Conservation (phyloP, 1,140 invertebrate genomes). For the Coptotermes formosanus region DNA sequence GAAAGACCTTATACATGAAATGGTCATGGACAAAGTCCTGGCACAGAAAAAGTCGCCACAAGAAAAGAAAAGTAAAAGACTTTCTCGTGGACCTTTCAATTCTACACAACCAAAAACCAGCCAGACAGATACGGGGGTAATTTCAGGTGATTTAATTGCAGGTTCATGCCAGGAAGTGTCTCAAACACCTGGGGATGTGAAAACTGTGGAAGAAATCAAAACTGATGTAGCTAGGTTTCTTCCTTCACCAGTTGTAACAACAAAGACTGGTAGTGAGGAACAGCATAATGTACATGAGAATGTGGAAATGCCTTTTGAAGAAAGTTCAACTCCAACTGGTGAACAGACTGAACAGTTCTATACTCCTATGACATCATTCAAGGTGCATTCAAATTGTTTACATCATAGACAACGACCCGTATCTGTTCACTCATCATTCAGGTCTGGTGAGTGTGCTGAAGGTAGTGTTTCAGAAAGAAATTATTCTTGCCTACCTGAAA, state of each 20-base stretch:
- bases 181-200: neutral
- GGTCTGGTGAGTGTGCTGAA: slow-evolving; percentile 15
- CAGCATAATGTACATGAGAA: slow-evolving; percentile 34
- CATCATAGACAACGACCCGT: slow-evolving; percentile 35
- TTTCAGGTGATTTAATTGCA: neutral
- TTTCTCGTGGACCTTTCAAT: slow-evolving; percentile 44
- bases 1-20: slow-evolving; percentile 69
- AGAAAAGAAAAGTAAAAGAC: slow-evolving; percentile 55
- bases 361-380: slow-evolving; percentile 38
- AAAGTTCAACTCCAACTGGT: slow-evolving; percentile 31
- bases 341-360: slow-evolving; percentile 33
- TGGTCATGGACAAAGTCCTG: slow-evolving; percentile 74
- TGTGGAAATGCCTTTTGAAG: slow-evolving; percentile 37
- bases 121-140: neutral
- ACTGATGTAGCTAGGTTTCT: neutral
- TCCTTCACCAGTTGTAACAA: neutral
- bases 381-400: slow-evolving; percentile 25
- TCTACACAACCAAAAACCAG: neutral
- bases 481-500: slow-evolving; percentile 38
- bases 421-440: slow-evolving; percentile 38
- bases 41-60: slow-evolving; percentile 64
- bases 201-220: neutral
- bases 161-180: neutral
- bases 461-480: slow-evolving; percentile 30
- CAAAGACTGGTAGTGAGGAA: slow-evolving; percentile 17